Evolutionary conservation across 2,888 invertebrate species (phyloP), one percentile per base, ranked within the genome.

Genomic region (Tenthredo notha): DNA sequence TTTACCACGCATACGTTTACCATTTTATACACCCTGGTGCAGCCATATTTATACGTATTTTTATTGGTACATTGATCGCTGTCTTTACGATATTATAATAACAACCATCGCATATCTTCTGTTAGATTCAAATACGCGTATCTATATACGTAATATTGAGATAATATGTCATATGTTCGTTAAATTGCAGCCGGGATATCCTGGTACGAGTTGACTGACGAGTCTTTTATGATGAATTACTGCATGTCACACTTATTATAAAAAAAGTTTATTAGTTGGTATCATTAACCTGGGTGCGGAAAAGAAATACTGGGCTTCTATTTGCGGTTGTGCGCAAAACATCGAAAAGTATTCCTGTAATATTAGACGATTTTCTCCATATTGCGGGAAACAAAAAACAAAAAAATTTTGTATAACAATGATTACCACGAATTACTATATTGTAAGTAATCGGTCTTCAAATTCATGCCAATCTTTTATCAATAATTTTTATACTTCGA

Each of bases 41-140:
- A 40, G 70, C 15, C 15, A n/a, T 70, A 70, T n/a, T 33, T 70
- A 70, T 70, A 70, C 18, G n/a, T 75, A 75, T 75, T 75, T 75
- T 75, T 25, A 75, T 75, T 47, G 21, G 21, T n/a, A 75, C 43
- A 43, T 75, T 75, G 40, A 75, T 75, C 74, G 74, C 37, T 70
- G 70, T 61, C 61, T 25, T 15, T 70, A 7, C 70, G 70, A 15
- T 70, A 37, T 70, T 70, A n/a, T 1, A 70, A 70, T 70, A 70
- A 70, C n/a, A 37, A 33, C 33, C 37, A 70, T 70, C 18, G 29
- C 2, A 37, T 37, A n/a, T 70, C 33, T 33, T 37, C 33, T 9
- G 9, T 70, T 37, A 37, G 18, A 37, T 37, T 70, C 5, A 12
- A 70, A 25, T 70, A 15, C 18, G 50, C 50, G 15, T 47, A 47